These are phyloP conservation scores for Seira musarum DNA, from an alignment of 2,888 invertebrate species.

Conservation along the genomic window DNA sequence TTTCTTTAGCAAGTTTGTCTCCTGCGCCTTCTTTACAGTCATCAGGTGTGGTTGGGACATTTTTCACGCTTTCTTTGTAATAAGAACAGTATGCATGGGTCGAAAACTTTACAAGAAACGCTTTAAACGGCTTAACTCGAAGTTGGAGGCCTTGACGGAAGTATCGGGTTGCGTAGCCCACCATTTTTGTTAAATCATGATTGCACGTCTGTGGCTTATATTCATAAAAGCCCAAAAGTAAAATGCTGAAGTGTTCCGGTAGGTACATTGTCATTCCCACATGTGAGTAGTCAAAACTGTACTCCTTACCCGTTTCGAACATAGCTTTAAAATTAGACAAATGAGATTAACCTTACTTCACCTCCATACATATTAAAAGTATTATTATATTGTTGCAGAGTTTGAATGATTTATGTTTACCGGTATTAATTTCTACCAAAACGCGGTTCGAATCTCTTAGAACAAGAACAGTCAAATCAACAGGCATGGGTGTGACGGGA, in stretches of 20 bases:
- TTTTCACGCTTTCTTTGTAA: background rate
- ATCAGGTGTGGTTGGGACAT: too few species aligned
- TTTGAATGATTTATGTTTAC: background rate
- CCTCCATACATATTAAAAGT: too few species aligned
- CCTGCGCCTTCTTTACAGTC: too few species aligned
- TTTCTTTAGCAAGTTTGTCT: too few species aligned
- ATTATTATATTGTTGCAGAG: too few species aligned
- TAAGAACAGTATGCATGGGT: constrained; percentile 43
- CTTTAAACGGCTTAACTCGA: background rate
- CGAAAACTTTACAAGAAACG: constrained; percentile 52
- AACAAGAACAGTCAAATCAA: constrained; percentile 19
- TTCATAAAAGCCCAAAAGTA: constrained; percentile 45
- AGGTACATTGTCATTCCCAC: constrained; percentile 59
- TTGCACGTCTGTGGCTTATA: background rate
- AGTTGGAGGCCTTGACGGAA: constrained; percentile 21
- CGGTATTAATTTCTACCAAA: constrained; percentile 21
- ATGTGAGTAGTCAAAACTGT: constrained; percentile 17
- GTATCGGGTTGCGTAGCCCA: constrained; percentile 19
- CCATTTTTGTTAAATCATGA: constrained; percentile 27
- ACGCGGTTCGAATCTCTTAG: constrained; percentile 19
- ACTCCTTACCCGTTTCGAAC: constrained; percentile 13
- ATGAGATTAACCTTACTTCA: too few species aligned
- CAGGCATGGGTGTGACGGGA: constrained; percentile 24
- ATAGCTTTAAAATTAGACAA: background rate
- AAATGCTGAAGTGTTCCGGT: constrained; percentile 59